Evolutionary conservation across 2,797 vertebrate genomes (phyloP).

Genomic region (Esox lucius): DNA sequence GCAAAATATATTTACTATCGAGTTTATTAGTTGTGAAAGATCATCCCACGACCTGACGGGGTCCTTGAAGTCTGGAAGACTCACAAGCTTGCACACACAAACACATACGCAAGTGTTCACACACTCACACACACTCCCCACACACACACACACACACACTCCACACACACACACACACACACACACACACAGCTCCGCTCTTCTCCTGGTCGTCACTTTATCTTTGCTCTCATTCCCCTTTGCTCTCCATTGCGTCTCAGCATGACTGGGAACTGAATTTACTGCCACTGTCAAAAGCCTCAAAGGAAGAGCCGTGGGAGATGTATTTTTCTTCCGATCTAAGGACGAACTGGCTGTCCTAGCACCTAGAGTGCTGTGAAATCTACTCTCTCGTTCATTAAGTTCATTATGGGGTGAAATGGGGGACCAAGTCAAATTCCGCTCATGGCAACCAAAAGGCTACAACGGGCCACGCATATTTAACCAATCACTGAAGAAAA

Average conservation of each 20-base stretch:
- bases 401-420: slow-evolving; percentile 35
- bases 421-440: too few relatives aligned
- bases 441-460: too few relatives aligned
- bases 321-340: slow-evolving; percentile 41
- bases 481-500: too few relatives aligned
- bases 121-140: too few relatives aligned
- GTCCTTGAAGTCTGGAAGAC: slow-evolving; percentile 68
- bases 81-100: neutral
- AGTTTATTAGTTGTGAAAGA: slow-evolving; percentile 69
- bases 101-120: neutral
- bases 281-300: slow-evolving; percentile 70
- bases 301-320: slow-evolving; percentile 48
- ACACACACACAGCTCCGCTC: slow-evolving; percentile 27
- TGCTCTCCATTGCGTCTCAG: slow-evolving; percentile 35
- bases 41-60: slow-evolving; percentile 63
- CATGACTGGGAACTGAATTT: slow-evolving; percentile 66
- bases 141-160: neutral
- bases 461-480: too few relatives aligned
- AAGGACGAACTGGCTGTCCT: slow-evolving; percentile 46
- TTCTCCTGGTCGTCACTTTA: slow-evolving; percentile 44
- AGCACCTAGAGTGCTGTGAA: slow-evolving; percentile 59
- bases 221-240: too few relatives aligned
- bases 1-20: slow-evolving; percentile 71
- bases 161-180: slow-evolving; percentile 4
- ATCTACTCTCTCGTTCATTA: slow-evolving; percentile 36